Evolutionary conservation across 1,140 invertebrate species (phyloP), one percentile per base, ranked within the genome.

Genomic region (Cotesia glomerata): DNA sequence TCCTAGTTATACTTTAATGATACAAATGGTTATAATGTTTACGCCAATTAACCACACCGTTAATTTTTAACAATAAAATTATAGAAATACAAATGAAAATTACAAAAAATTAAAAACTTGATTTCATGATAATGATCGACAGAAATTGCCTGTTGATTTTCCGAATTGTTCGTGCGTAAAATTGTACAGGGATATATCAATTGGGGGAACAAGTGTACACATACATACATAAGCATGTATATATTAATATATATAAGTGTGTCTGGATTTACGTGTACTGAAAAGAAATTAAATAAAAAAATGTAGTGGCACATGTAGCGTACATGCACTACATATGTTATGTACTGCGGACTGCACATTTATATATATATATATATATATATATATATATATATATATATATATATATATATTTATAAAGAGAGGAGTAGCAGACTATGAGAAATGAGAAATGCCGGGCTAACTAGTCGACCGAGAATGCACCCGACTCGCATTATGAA

Each of bases 71-170:
- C 26, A 26, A 26, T 26, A 26, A 26, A 26, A 2, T 26, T 26
- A 26, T 61, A 52, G 14, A 52, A 68, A 32, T 9, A 7, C 34
- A 14, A 62, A 70, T 49, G 34, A 58, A 18, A 61, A 62, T 70
- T 51, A 58, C 5, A n/a, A 62, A 49, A n/a, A 26, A 49, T 16
- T 49, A 18, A 45, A 9, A 14, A 58, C 4, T 4, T 9, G 54
- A 62, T 72, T 72, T 36, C 65, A 16, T 26, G 51, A 8, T 59
- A 39, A 51, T 34, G 56, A 1, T n/a, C 9, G 58, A 72, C 16
- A 66, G 65, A 52, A 64, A 72, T 36, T 66, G 62, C 66, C 62
- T 59, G 62, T 72, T 49, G 64, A 66, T 72, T 72, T 65, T 32
- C 34, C 5, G 63, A 63, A 14, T 52, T 63, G 32, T 66, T 32